phyloP scores from a whole-genome alignment of 2,113 vertebrate genomes.

The Periophthalmodon schlosseri region DNA sequence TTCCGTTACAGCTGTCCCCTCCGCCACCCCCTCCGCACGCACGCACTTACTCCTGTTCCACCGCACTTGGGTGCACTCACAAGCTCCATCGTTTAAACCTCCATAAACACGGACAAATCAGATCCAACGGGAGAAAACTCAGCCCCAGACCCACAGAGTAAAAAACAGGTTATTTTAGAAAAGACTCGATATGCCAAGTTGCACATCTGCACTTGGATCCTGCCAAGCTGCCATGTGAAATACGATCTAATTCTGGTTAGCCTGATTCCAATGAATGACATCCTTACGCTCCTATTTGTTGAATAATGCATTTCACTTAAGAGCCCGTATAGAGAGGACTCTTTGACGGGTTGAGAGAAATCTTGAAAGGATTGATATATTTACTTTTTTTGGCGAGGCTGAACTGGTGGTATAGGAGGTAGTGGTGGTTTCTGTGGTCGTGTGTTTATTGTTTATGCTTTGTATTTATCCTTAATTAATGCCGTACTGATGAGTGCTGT shows the following conservation, averaged over 20 bases:
- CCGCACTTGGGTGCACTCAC: constrained; percentile 46
- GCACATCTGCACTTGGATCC: constrained; percentile 80
- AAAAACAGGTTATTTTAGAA: constrained; percentile 74
- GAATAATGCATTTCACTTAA: constrained; percentile 60
- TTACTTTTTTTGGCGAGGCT: constrained; percentile 70
- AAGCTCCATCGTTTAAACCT: constrained; percentile 59
- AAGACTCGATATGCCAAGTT: constrained; percentile 77
- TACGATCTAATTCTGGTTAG: constrained; percentile 52
- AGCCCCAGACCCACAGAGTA: constrained; percentile 57
- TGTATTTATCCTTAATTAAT: constrained; percentile 80
- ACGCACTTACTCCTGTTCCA: constrained; percentile 68
- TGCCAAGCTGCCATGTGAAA: constrained; percentile 74
- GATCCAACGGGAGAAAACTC: constrained; percentile 53
- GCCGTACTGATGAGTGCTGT: constrained; percentile 70
- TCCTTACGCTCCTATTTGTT: constrained; percentile 65
- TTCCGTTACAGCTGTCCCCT: constrained; percentile 84
- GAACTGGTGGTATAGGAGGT: constrained; percentile 62
- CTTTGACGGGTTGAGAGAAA: constrained; percentile 50
- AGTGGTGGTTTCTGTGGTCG: constrained; percentile 73
- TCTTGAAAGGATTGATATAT: constrained; percentile 79
- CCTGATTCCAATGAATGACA: constrained; percentile 72
- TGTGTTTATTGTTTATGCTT: constrained; percentile 78
- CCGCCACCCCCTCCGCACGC: constrained; percentile 65
- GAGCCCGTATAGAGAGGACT: constrained; percentile 27
- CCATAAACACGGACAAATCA: constrained; percentile 63